phyloP scores from a whole-genome alignment of 2,113 vertebrate genomes.

The Tachysurus fulvidraco region DNA sequence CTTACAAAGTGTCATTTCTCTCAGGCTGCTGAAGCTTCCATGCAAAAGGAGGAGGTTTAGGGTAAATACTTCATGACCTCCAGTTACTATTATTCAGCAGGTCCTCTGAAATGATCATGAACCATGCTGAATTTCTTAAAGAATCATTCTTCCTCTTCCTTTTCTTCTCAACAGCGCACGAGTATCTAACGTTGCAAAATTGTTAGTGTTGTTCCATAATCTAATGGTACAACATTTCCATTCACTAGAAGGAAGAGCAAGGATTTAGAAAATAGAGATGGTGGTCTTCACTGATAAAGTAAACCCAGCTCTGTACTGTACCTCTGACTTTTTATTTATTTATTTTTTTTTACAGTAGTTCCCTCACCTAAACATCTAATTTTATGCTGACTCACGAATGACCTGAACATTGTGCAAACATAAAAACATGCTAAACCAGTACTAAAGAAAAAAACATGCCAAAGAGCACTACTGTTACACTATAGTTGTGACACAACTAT shows the following conservation, averaged over 20 bases:
- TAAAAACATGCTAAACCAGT: neutral
- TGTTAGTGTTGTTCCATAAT: neutral
- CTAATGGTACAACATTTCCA: neutral
- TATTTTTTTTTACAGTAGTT: neutral
- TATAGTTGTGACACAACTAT: neutral
- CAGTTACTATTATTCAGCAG: constrained; percentile 35
- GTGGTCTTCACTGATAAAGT: neutral
- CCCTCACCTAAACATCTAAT: neutral
- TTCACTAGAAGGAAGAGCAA: neutral
- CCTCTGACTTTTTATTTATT: too few species aligned
- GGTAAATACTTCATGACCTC: constrained; percentile 67
- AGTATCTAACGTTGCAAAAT: constrained; percentile 57
- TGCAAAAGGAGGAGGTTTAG: constrained; percentile 54
- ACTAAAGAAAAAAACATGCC: neutral
- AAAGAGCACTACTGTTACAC: neutral
- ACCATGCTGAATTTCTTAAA: neutral
- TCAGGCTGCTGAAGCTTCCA: constrained; percentile 62
- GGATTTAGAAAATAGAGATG: too few species aligned
- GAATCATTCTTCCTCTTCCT: too few species aligned
- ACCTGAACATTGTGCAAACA: neutral
- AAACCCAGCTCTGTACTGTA: neutral
- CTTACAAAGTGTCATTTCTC: constrained; percentile 49
- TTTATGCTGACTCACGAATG: neutral
- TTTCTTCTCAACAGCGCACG: constrained; percentile 56
- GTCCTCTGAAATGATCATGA: constrained; percentile 56